phyloP scores from a whole-genome alignment of 2,888 invertebrate species.

The Chirona hameri region DNA sequence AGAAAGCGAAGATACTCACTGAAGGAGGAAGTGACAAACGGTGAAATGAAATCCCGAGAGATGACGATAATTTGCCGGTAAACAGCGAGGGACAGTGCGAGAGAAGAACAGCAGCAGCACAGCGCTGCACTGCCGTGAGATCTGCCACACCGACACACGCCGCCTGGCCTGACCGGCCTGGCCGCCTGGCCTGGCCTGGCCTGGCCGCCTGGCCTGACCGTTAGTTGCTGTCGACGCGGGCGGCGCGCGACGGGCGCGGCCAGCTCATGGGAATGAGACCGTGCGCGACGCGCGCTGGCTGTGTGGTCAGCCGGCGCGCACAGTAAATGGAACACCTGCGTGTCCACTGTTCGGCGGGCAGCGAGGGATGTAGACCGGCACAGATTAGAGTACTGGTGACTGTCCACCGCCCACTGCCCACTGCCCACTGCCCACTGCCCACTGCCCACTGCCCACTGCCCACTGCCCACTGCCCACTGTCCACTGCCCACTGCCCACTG shows the following conservation, averaged over 20 bases:
- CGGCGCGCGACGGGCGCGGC: not conserved
- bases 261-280: slow-evolving; percentile 1
- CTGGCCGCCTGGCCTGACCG: not conserved
- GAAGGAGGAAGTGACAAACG: not conserved
- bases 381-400: no score
- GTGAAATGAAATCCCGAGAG: not conserved
- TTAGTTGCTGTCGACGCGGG: not conserved
- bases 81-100: no score
- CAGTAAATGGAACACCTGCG: not conserved
- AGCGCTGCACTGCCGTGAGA: no score
- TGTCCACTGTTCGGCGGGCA: not conserved
- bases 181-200: not conserved
- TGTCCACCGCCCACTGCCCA: no score
- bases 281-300: not conserved
- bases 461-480: not conserved
- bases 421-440: no score
- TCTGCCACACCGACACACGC: no score
- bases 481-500: not conserved
- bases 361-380: not conserved
- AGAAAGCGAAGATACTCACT: no score
- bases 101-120: not conserved
- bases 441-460: not conserved
- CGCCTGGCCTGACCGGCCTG: not conserved
- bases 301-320: not conserved
- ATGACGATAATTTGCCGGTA: not conserved